Evolutionary conservation across 2,113 vertebrate species (phyloP).

Genomic region (Sylvietta virens): DNA sequence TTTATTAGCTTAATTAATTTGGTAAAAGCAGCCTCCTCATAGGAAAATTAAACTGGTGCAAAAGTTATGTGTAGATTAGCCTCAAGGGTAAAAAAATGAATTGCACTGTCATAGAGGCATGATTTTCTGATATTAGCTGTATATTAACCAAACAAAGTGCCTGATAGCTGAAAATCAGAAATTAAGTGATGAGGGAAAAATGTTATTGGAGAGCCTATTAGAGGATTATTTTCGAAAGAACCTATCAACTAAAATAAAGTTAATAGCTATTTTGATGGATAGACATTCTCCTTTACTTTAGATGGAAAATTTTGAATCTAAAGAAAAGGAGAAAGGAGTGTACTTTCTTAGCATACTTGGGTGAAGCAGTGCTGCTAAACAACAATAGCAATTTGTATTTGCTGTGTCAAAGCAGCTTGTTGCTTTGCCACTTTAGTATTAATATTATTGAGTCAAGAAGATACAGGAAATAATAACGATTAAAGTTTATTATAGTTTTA

Average conservation of each 20-base stretch:
- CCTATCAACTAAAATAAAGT: not conserved
- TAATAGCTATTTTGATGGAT: not conserved
- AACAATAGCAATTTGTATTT: not conserved
- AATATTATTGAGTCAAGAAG: not conserved
- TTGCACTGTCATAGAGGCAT: not conserved
- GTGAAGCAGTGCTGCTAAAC: not conserved
- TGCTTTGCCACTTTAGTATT: not conserved
- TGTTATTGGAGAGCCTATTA: not conserved
- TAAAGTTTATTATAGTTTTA: not conserved
- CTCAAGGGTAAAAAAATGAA: not conserved
- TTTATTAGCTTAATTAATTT: constrained; percentile 3
- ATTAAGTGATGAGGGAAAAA: not conserved
- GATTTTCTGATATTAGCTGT: not conserved
- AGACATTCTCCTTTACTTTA: not conserved
- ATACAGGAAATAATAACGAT: not conserved
- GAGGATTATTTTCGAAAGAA: not conserved
- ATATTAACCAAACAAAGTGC: not conserved
- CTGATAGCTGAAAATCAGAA: not conserved
- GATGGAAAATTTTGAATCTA: not conserved
- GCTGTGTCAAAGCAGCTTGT: not conserved
- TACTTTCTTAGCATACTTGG: not conserved
- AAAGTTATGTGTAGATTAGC: not conserved
- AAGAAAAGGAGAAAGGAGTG: not conserved
- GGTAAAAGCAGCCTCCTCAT: not conserved
- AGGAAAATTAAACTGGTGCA: not conserved